Base-by-base conservation (phyloP, 1,140 invertebrate species). In the Maconellicoccus hirsutus region DNA sequence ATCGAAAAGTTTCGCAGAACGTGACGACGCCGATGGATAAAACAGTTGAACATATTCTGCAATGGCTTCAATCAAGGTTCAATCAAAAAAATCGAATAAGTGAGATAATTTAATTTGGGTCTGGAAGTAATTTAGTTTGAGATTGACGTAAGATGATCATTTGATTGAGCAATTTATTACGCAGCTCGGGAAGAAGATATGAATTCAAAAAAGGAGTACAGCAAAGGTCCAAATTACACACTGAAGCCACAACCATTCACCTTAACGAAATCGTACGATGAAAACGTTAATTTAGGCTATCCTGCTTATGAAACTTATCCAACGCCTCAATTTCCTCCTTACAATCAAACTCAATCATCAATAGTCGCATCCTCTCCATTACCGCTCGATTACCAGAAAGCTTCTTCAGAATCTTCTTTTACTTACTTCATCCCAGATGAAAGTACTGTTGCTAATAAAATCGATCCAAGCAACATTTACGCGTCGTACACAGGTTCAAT, bases 41-140 rank as follows among this genome's bases (percentile, higher is more conserved):
- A 26, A 75, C 75, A 12, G 75, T 76, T 1, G 74, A 76, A 42
- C 69, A 74, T 14, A 76, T 76, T n/a, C 70, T 76, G 10, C 59
- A 66, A n/a, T 76, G 75, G 75, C 33, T 76, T 6, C 75, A 76
- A 21, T 72, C 72, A 3, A 75, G 71, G 42, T 76, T 75, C 59
- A 42, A 71, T n/a, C 70, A 71, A 69, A 70, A 66, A 63, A 63
- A 71, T 33, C 52, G 69, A 39, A 59, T 16, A 27, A 71, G 52
- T 71, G 69, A 73, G 59, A 52, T 16, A 52, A n/a, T n/a, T n/a
- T n/a, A n/a, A n/a, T n/a, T n/a, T n/a, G n/a, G n/a, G n/a, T n/a
- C n/a, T n/a, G n/a, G n/a, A n/a, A n/a, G n/a, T n/a, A n/a, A n/a
- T n/a, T n/a, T n/a, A n/a, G n/a, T n/a, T n/a, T n/a, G n/a, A n/a